These are phyloP conservation scores for Camponotus floridanus DNA, from an alignment of 1,140 invertebrate genomes.

Conservation along the genomic window DNA sequence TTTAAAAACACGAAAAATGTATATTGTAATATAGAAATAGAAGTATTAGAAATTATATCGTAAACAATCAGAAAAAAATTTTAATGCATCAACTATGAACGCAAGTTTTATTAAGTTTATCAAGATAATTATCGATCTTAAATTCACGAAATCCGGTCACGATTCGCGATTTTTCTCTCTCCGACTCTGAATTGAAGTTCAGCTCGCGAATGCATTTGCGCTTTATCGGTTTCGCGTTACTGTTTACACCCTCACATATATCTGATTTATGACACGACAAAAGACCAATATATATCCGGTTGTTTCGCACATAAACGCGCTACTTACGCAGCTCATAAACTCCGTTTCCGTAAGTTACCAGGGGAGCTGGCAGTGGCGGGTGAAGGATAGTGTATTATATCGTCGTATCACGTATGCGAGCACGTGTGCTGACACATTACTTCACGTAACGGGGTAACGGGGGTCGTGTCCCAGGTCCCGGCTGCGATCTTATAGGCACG, in stretches of 20 bases:
- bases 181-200: not conserved
- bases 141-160: not conserved
- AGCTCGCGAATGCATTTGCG: not conserved
- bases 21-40: constrained; percentile 41
- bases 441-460: constrained; percentile 28
- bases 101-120: constrained; percentile 1
- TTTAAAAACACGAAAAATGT: constrained; percentile 8
- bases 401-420: constrained; percentile 37
- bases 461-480: not conserved
- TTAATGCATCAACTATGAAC: constrained; percentile 7
- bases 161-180: not conserved
- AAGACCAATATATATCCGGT: not conserved
- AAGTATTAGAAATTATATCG: constrained; percentile 14
- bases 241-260: constrained; percentile 26
- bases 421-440: constrained; percentile 37
- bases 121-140: constrained; percentile 17
- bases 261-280: constrained; percentile 35
- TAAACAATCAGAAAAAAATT: constrained; percentile 6
- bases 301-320: constrained; percentile 18
- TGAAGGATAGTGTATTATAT: constrained; percentile 32
- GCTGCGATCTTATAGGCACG: constrained; percentile 19
- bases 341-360: constrained; percentile 19
- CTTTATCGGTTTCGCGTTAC: constrained; percentile 58
- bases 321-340: constrained; percentile 59
- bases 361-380: not conserved